These are phyloP conservation scores for Triplophysa bombifrons DNA, from an alignment of 2,797 vertebrate species.

Conservation along the genomic window DNA sequence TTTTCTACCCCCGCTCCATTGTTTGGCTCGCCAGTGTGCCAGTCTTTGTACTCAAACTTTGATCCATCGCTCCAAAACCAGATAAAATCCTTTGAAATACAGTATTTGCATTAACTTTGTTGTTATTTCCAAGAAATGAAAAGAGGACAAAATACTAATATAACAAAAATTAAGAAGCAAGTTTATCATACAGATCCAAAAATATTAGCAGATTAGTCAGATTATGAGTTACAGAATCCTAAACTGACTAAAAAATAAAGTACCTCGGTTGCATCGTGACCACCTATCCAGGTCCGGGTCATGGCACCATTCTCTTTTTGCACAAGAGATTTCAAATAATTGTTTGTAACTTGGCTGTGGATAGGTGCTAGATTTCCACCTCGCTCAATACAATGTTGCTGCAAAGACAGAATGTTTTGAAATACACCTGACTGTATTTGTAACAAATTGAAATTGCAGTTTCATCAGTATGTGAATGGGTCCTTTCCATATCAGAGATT, in stretches of 20 bases:
- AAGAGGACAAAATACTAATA: neutral
- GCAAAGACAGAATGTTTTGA: neutral
- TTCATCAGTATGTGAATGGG: neutral
- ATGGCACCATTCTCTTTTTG: neutral
- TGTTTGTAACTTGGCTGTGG: neutral
- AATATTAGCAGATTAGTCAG: too few relatives aligned
- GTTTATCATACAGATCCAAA: neutral
- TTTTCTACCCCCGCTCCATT: fast-evolving
- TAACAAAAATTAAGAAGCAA: too few relatives aligned
- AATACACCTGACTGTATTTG: neutral
- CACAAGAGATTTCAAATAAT: neutral
- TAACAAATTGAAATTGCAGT: neutral
- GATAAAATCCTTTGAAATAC: neutral
- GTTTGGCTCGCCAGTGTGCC: slow-evolving; percentile 36
- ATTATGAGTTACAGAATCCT: too few relatives aligned
- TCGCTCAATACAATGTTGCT: slow-evolving; percentile 8
- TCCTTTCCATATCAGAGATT: too few relatives aligned
- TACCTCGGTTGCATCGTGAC: slow-evolving; percentile 45
- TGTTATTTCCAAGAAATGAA: too few relatives aligned
- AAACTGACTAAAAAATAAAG: neutral
- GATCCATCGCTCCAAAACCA: slow-evolving; percentile 55
- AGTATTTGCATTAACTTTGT: neutral
- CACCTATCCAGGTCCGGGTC: slow-evolving; percentile 41
- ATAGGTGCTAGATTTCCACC: slow-evolving; percentile 46
- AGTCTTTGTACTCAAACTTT: slow-evolving; percentile 29